A percentile compares a stretch with the other conserved stretches of the same genome.
Conservation (phyloP, 2,113 vertebrate species). For the Sylvilagus bachmani region DNA sequence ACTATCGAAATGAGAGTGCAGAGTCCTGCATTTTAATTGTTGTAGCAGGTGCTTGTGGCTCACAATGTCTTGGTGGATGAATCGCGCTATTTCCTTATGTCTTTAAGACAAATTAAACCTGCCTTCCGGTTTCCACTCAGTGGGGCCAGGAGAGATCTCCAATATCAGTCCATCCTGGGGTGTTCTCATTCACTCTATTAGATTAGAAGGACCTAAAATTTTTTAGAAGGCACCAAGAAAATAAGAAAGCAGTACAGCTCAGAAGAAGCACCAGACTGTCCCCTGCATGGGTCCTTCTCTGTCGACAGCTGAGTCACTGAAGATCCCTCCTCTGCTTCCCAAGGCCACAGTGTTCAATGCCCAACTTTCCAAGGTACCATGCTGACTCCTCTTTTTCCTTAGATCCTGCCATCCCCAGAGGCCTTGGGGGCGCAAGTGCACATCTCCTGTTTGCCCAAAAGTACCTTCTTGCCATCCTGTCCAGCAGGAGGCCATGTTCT, state of each 20-base stretch:
- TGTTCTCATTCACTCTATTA: neutral
- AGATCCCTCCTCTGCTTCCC: neutral
- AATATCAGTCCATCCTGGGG: neutral
- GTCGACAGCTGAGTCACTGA: neutral
- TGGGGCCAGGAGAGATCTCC: neutral
- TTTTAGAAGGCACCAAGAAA: neutral
- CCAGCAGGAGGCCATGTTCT: neutral
- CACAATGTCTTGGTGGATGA: conserved; percentile 23
- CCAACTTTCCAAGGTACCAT: neutral
- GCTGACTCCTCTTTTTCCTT: neutral
- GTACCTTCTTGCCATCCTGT: neutral
- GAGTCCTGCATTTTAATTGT: conserved; percentile 36
- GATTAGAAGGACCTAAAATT: neutral
- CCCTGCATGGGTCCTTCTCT: neutral
- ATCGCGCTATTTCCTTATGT: conserved; percentile 20
- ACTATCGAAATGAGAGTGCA: neutral
- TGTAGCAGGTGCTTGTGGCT: conserved; percentile 5
- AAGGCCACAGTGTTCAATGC: neutral
- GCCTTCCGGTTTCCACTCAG: neutral
- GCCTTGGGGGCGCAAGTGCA: neutral
- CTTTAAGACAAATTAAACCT: conserved; percentile 38
- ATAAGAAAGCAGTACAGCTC: neutral
- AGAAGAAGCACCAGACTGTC: neutral
- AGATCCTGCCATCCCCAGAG: neutral
- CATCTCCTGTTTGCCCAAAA: neutral